Percentiles rank a stretch among this genome's conserved stretches.
Conservation (phyloP, 2,888 invertebrate species). For the Ichneumoninae sp. region DNA sequence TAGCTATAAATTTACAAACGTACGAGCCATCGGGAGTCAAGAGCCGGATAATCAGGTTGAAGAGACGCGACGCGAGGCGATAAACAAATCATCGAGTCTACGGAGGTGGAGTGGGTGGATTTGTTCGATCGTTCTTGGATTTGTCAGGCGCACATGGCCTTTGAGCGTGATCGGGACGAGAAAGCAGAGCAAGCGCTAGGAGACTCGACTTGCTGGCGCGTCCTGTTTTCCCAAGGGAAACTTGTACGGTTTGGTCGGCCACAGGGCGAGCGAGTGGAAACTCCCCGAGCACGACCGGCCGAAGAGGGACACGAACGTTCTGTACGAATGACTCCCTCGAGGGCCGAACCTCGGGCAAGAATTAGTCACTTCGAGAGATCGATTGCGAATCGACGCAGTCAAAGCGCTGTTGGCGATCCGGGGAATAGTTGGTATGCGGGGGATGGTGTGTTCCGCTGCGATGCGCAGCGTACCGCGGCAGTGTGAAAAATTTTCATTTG, state of each 20-base stretch:
- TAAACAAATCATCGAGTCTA: constrained; percentile 5
- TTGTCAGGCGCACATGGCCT: neutral
- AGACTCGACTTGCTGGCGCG: neutral
- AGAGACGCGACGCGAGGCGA: neutral
- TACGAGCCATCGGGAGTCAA: neutral
- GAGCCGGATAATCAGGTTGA: neutral
- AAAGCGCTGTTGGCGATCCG: neutral
- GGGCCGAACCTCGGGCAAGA: constrained; percentile 28
- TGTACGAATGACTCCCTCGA: constrained; percentile 55
- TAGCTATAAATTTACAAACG: neutral
- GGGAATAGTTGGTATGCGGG: neutral
- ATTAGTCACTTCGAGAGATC: constrained; percentile 14
- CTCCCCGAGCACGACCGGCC: constrained; percentile 42
- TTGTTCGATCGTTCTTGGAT: constrained; percentile 15
- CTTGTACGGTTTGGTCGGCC: constrained; percentile 54
- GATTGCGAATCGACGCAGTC: constrained; percentile 1
- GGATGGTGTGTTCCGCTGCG: too few species aligned
- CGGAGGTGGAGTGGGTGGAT: neutral
- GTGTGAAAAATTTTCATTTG: too few species aligned
- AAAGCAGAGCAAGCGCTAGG: constrained; percentile 12
- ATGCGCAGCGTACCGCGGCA: too few species aligned
- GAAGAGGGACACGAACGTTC: constrained; percentile 31
- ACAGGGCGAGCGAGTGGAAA: constrained; percentile 22
- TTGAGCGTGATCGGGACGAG: neutral
- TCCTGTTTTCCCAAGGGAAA: constrained; percentile 59